Evolutionary conservation across 1,140 invertebrate genomes (phyloP).

Genomic region (Drosophila kanapiae): DNA sequence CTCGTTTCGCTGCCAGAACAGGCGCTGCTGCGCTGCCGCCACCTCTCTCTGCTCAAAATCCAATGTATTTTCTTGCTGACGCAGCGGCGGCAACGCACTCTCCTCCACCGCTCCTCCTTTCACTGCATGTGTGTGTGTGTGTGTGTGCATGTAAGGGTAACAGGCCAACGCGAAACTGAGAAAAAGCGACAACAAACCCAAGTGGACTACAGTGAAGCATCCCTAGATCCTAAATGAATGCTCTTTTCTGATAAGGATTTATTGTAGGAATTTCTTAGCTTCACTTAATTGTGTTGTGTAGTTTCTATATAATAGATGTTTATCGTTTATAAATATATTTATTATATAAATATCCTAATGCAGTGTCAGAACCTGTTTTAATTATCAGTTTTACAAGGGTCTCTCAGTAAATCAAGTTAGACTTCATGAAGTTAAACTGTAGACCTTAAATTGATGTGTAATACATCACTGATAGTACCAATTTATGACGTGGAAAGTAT

Average conservation of each 20-base stretch:
- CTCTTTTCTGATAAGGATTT: background rate
- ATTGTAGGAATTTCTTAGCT: background rate
- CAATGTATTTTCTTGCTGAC: slow-evolving; percentile 72
- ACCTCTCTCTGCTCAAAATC: slow-evolving; percentile 1
- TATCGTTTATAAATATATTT: too few relatives aligned
- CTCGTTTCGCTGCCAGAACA: slow-evolving; percentile 23
- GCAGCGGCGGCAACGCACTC: slow-evolving; percentile 52
- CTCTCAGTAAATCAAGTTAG: background rate
- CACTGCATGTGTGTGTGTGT: background rate
- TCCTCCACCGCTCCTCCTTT: background rate
- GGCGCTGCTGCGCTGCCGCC: slow-evolving; percentile 21
- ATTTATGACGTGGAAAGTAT: background rate
- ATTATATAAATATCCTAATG: too few relatives aligned
- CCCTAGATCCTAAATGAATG: background rate
- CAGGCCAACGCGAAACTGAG: slow-evolving; percentile 50
- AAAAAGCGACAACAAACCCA: slow-evolving; percentile 51
- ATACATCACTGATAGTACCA: background rate
- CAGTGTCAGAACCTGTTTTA: too few relatives aligned
- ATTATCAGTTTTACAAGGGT: too few relatives aligned
- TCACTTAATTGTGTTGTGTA: too few relatives aligned
- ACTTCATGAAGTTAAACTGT: background rate
- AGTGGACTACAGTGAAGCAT: slow-evolving; percentile 20
- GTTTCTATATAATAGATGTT: too few relatives aligned
- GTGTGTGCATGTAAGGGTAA: slow-evolving; percentile 20
- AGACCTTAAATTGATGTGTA: background rate